Evolutionary conservation across 2,113 vertebrate species (phyloP), one percentile per base, ranked within the genome.

Genomic region (Pseudopodoces humilis): DNA sequence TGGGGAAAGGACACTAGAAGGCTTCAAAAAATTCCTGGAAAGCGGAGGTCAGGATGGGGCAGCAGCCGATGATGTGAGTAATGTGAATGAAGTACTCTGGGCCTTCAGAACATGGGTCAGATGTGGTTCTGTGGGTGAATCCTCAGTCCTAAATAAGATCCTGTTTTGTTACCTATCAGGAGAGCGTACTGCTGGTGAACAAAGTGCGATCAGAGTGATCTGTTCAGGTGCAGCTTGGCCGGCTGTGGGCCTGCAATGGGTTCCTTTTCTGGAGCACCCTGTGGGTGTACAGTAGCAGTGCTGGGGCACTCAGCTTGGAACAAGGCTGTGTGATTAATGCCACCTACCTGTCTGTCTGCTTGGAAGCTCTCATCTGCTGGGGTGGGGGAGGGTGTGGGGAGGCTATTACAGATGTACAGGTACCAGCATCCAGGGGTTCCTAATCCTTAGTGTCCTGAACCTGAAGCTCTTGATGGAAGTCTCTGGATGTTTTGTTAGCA

Each of bases 11-110:
- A 99, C 99, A 1, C 92, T 99, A 83, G 99, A 99, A 23, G 99
- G 99, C 46, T 99, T 99, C 93, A 98, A 98, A 59, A 99, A 99
- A 84, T 99, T 99, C 97, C 60, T 99, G 97, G 99, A 99, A 96
- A 99, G 99, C 0, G 99, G 99, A 6, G 99, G 99, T 17, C 98
- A 98, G 96, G 99, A 99, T 3, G 99, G 99, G 3, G 99, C 99
- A 1, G 98, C 98, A 35, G 98, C 97, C 59, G 98, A 98, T 4
- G 98, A 98, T 2, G 97, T 99, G 78, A 98, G 98, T 98, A 79
- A n/a, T 12, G 9, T 10, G 16, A 15, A 21, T 27, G 5, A 7
- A 33, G 35, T 25, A 11, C 47, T 56, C 12, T 33, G 43, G 44
- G n/a, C 18, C 39, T 49, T 12, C 12, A 35, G 77, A 52, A 18